Evolutionary conservation across 2,888 invertebrate species (phyloP), one percentile per base, ranked within the genome.

Genomic region (Carpatolechia fugitivella): DNA sequence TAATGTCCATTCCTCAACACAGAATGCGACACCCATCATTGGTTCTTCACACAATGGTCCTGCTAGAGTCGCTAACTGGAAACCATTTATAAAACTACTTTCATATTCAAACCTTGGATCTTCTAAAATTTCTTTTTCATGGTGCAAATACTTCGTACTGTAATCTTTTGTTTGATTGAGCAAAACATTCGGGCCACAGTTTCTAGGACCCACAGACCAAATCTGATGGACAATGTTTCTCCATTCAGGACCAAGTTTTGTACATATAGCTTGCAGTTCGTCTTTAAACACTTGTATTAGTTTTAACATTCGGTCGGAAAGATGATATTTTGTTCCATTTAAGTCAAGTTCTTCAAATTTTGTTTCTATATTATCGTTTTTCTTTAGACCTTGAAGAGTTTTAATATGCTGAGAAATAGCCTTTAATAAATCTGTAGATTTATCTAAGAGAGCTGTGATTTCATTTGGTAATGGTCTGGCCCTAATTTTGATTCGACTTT

Each of bases 11-110:
- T 96, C 95, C 68, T 97, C 95, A 1, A 99, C 92, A 53, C 96
- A 91, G 85, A 99, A 98, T 14, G 95, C 96, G 0, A 99, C 97
- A 1, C 99, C 99, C 90, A 95, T 95, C 94, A 99, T 94, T 1
- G 98, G 98, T 76, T 99, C 99, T 70, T 98, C 98, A 83, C 99
- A 99, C 44, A 99, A 80, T 0, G 99, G 99, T 0, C 99, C 99
- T 40, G 97, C 94, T 53, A 95, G 82, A 24, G 97, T 93, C 5
- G 96, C 96, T 80, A 97, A 82, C 91, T 97, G 95, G 82, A 98
- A 94, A 7, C 97, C 97, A 82, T 95, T 96, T 3, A 97, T 91
- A 74, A 98, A 94, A 77, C 94, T 94, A 74, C 94, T 94, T 70
- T 96, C 96, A 76, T 91, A 93, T 66, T 92, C 92, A 56, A 91